These are phyloP conservation scores for Ceryle rudis DNA, from an alignment of 2,797 vertebrate species.

Conservation along the genomic window DNA sequence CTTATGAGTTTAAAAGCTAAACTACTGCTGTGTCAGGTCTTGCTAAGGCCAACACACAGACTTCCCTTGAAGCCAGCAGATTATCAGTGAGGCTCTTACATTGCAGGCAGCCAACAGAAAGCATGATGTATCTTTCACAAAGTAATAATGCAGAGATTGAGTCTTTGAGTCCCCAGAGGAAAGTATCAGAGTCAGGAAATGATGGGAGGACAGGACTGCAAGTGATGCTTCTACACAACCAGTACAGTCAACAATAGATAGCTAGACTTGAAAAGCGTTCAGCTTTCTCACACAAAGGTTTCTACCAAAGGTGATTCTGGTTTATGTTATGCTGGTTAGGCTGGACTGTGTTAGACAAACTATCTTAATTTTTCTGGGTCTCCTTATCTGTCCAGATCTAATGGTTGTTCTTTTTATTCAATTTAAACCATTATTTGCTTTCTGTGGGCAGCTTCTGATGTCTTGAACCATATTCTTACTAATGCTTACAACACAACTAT, in stretches of 20 bases:
- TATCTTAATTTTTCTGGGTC: not conserved
- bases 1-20: not conserved
- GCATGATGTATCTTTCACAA: not conserved
- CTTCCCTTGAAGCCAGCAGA: not conserved
- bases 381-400: not conserved
- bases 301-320: not conserved
- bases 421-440: not conserved
- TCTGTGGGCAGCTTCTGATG: not conserved
- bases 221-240: not conserved
- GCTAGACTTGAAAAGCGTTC: not conserved
- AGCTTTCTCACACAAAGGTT: not conserved
- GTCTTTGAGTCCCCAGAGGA: not conserved
- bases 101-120: not conserved
- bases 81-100: not conserved
- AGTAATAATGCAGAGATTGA: not conserved
- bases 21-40: not conserved
- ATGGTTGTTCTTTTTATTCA: not conserved
- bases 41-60: not conserved
- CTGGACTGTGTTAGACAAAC: not conserved
- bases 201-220: not conserved
- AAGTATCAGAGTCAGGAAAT: not conserved
- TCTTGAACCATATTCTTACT: not conserved
- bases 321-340: not conserved
- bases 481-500: not conserved
- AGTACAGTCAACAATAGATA: not conserved